Evolutionary conservation across 2,888 invertebrate species (phyloP).

Genomic region (Euclidia mi): DNA sequence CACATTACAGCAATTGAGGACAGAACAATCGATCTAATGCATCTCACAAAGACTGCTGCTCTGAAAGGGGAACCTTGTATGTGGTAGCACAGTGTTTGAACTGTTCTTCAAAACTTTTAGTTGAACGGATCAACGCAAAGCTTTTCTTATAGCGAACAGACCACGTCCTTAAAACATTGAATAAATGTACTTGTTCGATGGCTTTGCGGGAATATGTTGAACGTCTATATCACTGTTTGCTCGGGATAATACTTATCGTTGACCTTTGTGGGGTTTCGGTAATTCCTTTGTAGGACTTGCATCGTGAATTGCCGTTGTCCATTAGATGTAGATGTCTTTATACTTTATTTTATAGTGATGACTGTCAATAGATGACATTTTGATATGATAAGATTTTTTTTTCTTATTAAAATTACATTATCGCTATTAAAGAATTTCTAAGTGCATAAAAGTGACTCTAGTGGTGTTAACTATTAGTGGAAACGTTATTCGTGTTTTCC

Average conservation of each 20-base stretch:
- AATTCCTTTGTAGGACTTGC: neutral
- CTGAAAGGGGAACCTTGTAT: conserved; percentile 85
- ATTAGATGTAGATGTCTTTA: too few species aligned
- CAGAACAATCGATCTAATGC: conserved; percentile 72
- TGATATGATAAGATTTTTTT: too few species aligned
- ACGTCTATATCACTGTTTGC: conserved; percentile 51
- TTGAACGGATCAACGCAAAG: conserved; percentile 74
- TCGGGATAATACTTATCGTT: conserved; percentile 24
- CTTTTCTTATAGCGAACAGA: conserved; percentile 75
- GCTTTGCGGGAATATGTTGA: conserved; percentile 59
- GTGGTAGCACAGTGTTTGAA: conserved; percentile 87
- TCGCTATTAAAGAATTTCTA: too few species aligned
- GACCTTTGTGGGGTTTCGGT: neutral
- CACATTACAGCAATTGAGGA: conserved; percentile 47
- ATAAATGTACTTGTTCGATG: conserved; percentile 73
- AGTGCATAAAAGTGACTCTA: too few species aligned
- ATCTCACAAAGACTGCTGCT: conserved; percentile 65
- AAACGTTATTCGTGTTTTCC: too few species aligned
- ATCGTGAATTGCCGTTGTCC: too few species aligned
- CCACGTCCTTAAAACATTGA: conserved; percentile 78
- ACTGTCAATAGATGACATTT: too few species aligned
- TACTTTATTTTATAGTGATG: too few species aligned
- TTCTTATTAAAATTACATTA: too few species aligned
- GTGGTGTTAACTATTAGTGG: too few species aligned
- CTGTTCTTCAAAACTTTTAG: conserved; percentile 88